These are phyloP conservation scores for Pan troglodytes DNA, from an alignment of 2,113 vertebrate species.

Conservation along the genomic window DNA sequence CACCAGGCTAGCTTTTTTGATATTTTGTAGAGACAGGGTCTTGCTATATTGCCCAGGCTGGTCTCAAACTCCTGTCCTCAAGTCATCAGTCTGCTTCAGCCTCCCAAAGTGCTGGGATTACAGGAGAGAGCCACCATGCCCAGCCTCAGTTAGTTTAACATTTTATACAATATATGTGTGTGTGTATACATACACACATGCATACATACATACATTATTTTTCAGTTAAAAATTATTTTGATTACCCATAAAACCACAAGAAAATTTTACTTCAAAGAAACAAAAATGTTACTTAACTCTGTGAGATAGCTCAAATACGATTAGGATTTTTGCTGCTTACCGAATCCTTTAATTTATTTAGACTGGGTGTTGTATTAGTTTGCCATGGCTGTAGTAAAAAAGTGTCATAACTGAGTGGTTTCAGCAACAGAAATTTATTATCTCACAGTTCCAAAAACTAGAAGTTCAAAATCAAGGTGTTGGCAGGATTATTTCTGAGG, in stretches of 20 bases:
- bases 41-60: background rate
- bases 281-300: background rate
- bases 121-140: background rate
- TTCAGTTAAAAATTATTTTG: background rate
- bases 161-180: background rate
- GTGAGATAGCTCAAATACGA: background rate
- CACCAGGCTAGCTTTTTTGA: background rate
- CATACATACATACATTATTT: background rate
- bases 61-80: background rate
- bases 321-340: background rate
- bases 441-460: background rate
- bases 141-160: background rate
- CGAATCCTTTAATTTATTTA: background rate
- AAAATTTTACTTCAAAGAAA: constrained; percentile 4
- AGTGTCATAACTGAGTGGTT: background rate
- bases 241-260: background rate
- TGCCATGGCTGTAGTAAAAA: background rate
- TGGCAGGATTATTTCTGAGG: background rate
- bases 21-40: background rate
- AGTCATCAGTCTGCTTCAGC: background rate
- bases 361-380: background rate
- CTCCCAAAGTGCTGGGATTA: background rate
- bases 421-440: background rate
- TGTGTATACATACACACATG: background rate
- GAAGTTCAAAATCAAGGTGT: background rate